A percentile compares a stretch with the other conserved stretches of the same genome.
Conservation (phyloP, 2,797 vertebrate genomes). For the Salmo trutta region DNA sequence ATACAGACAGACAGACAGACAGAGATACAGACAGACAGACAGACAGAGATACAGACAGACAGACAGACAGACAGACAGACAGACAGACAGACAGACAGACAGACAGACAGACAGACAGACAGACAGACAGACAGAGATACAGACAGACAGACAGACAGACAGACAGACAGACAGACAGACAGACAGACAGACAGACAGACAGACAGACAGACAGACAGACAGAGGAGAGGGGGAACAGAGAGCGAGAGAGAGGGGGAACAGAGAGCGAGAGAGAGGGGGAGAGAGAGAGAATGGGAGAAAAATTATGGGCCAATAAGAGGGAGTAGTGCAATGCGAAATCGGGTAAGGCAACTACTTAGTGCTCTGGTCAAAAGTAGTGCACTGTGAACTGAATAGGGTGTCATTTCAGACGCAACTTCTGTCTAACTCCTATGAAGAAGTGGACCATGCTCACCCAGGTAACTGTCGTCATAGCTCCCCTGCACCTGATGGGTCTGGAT, state of each 20-base stretch:
- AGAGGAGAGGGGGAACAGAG: not conserved
- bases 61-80: too few species aligned
- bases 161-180: too few species aligned
- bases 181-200: not conserved
- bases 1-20: too few species aligned
- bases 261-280: conserved; percentile 1
- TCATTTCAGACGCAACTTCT: not conserved
- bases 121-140: too few species aligned
- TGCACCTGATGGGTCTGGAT: conserved; percentile 81
- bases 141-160: too few species aligned
- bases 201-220: conserved; percentile 2
- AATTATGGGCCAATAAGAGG: not conserved
- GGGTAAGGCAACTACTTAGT: not conserved
- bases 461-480: conserved; percentile 84
- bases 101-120: too few species aligned
- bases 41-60: not conserved
- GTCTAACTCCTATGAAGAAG: not conserved
- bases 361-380: not conserved
- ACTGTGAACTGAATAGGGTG: not conserved
- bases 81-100: too few species aligned
- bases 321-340: not conserved
- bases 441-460: conserved; percentile 74
- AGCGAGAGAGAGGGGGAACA: not conserved
- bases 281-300: not conserved
- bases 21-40: not conserved